Conservation (phyloP, 2,113 vertebrate species). For the Aspiorhynchus laticeps region DNA sequence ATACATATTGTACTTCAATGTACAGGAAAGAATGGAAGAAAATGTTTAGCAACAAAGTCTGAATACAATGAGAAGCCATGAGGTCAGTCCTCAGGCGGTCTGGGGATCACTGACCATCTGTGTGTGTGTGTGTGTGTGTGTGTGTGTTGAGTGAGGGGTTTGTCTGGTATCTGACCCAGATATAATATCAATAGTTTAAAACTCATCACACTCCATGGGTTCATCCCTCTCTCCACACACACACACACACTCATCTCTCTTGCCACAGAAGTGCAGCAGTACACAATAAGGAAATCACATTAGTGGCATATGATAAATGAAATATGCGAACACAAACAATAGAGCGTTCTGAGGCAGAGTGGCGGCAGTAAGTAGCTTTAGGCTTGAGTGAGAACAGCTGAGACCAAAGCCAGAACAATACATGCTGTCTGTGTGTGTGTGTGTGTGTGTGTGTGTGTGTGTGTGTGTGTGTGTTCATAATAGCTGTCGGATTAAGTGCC, state of each 20-base stretch:
- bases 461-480: neutral
- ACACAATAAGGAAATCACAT: neutral
- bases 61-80: neutral
- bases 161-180: neutral
- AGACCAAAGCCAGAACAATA: conserved; percentile 29
- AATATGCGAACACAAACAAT: neutral
- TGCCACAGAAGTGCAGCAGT: neutral
- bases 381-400: conserved; percentile 23
- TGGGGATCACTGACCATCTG: neutral
- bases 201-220: neutral
- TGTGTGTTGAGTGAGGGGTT: neutral
- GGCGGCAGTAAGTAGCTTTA: conserved; percentile 8
- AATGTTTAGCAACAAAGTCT: neutral
- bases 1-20: neutral
- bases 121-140: neutral
- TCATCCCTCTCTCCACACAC: neutral
- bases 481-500: conserved; percentile 13
- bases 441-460: neutral
- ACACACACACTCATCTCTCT: neutral
- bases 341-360: conserved; percentile 35
- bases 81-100: neutral
- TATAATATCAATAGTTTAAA: conserved; percentile 5
- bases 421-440: neutral
- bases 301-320: conserved; percentile 9
- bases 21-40: neutral